Percentiles rank a stretch among this genome's conserved stretches.
phyloP scores from a whole-genome alignment of 2,888 invertebrate genomes.

The Trissolcus japonicus region DNA sequence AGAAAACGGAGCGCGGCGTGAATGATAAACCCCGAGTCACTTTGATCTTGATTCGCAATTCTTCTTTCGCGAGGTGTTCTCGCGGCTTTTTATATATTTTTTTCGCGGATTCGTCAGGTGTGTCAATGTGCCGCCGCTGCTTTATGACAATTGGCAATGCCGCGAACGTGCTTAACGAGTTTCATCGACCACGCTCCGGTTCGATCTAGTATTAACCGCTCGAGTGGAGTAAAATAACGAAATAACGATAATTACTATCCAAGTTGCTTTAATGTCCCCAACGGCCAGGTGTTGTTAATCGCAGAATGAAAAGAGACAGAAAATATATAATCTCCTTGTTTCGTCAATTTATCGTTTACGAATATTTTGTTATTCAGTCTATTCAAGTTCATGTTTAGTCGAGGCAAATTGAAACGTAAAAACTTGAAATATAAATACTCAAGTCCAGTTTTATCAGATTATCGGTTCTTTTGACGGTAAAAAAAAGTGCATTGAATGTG shows the following conservation, averaged over 20 bases:
- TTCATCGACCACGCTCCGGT: conserved; percentile 40
- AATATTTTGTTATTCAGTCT: background rate
- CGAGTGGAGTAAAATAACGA: conserved; percentile 4
- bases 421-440: background rate
- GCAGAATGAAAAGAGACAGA: background rate
- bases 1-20: conserved; percentile 2
- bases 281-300: conserved; percentile 4
- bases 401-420: background rate
- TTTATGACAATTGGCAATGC: conserved; percentile 42
- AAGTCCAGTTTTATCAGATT: too few species aligned
- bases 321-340: background rate
- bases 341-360: background rate
- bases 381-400: background rate
- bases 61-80: conserved; percentile 10
- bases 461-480: background rate
- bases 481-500: conserved; percentile 4
- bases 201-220: conserved; percentile 44
- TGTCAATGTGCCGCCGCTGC: conserved; percentile 15
- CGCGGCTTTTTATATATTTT: background rate
- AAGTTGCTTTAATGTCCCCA: conserved; percentile 2
- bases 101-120: conserved; percentile 3
- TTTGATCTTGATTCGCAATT: conserved; percentile 50
- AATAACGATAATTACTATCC: conserved; percentile 16
- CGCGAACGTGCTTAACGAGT: conserved; percentile 35
- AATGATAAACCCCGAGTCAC: conserved; percentile 43